Evolutionary conservation across 2,888 invertebrate genomes (phyloP), one percentile per base, ranked within the genome.

Genomic region (Apotomis betuletana): DNA sequence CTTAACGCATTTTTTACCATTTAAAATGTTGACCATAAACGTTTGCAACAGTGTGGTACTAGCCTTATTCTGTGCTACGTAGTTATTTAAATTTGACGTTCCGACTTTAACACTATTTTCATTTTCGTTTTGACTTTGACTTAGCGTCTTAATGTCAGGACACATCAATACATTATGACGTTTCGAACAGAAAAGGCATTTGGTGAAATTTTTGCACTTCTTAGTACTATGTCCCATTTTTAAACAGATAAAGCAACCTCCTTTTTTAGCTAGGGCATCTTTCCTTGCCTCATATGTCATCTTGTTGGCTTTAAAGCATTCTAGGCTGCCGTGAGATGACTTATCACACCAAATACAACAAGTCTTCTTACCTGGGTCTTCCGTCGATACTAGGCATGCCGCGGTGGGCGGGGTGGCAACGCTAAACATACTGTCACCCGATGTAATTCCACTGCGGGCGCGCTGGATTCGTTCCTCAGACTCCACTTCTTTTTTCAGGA

Each of bases 401-500:
- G 60, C 60, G 13, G 60, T 60, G 13, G 44, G 60, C 9, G 36
- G n/a, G 0, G 58, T 4, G 6, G 46, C 12, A 15, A 13, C 4
- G 13, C 4, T 38, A 8, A 46, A 8, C 9, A n/a, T 3, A 60
- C 36, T 49, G 5, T 61, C 27, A 61, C 61, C n/a, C 49, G 61
- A 10, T 12, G 61, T 10, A 3, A 49, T 3, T 51, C 49, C 49
- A 9, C 49, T 61, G 9, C 60, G 60, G 12, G 61, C 49, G 27
- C 15, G 46, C 36, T 36, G 46, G 36, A 61, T 51, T 5, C 61
- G 61, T 36, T 61, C 49, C n/a, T 61, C 61, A 3, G 15, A 13
- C 49, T 64, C 64, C 2, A 64, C 64, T 63, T 63, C 52, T 3
- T 9, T 46, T n/a, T 62, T 62, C 51, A 62, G 36, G 49, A 62